These are phyloP conservation scores for Sthenelais limicola DNA, from an alignment of 2,888 invertebrate genomes.

Conservation along the genomic window DNA sequence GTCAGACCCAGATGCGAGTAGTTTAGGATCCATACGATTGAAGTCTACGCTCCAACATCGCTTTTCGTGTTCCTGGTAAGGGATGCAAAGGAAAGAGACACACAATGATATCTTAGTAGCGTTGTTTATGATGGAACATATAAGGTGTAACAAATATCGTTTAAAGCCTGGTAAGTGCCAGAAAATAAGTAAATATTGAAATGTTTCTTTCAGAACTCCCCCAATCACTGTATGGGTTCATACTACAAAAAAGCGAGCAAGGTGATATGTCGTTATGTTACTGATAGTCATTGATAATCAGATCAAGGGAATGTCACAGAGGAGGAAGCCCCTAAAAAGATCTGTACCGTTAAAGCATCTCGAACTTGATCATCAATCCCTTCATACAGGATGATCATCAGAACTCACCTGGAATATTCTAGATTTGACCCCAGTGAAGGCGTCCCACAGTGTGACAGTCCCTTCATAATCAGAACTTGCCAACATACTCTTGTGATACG, in stretches of 20 bases:
- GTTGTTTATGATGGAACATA: no score
- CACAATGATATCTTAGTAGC: no score
- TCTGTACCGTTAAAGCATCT: background rate
- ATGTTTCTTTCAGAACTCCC: no score
- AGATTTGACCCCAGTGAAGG: conserved; percentile 77
- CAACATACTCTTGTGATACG: conserved; percentile 88
- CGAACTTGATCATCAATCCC: background rate
- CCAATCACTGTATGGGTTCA: no score
- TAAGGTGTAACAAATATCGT: no score
- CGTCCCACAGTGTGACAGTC: conserved; percentile 94
- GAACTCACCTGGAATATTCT: conserved; percentile 79
- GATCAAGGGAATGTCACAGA: no score
- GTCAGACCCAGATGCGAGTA: conserved; percentile 93
- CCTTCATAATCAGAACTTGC: conserved; percentile 97
- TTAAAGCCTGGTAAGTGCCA: no score
- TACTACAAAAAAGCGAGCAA: no score
- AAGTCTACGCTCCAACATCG: conserved; percentile 97
- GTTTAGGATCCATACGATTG: conserved; percentile 89
- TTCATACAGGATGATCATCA: background rate
- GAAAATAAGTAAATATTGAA: no score
- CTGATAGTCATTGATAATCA: no score
- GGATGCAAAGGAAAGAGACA: no score
- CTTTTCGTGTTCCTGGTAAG: conserved; percentile 86
- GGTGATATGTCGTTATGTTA: no score
- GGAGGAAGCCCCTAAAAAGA: background rate